These are phyloP conservation scores for Eristalinus sepulchralis DNA, from an alignment of 2,888 invertebrate species.

Conservation along the genomic window DNA sequence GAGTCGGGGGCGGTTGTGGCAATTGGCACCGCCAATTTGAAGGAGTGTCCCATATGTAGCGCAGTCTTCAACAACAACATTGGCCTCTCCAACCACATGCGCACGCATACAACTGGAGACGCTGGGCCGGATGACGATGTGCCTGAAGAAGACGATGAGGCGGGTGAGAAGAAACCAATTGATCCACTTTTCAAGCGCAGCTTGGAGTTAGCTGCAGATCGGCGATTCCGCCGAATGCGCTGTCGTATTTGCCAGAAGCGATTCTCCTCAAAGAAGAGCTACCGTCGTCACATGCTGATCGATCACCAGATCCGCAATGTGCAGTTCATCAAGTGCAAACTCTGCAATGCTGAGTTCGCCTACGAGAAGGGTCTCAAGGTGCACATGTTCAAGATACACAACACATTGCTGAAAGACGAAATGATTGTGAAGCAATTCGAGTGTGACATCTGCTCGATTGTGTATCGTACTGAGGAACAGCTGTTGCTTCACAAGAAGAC, in stretches of 20 bases:
- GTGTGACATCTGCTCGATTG: constrained; percentile 80
- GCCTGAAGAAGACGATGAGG: constrained; percentile 34
- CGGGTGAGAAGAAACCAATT: constrained; percentile 33
- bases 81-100: constrained; percentile 80
- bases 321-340: constrained; percentile 80
- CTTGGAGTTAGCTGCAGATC: constrained; percentile 77
- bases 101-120: constrained; percentile 77
- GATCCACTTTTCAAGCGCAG: constrained; percentile 76
- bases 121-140: neutral
- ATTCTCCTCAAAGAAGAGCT: constrained; percentile 80
- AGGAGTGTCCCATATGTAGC: constrained; percentile 79
- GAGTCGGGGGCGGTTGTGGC: constrained; percentile 56
- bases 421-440: constrained; percentile 80
- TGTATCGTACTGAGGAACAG: constrained; percentile 78
- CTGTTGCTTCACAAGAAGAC: constrained; percentile 78
- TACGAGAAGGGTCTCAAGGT: constrained; percentile 81
- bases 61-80: constrained; percentile 79
- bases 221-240: constrained; percentile 79
- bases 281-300: constrained; percentile 80
- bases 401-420: constrained; percentile 78
- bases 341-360: constrained; percentile 81
- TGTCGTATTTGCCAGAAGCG: constrained; percentile 80
- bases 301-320: constrained; percentile 80
- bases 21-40: constrained; percentile 69
- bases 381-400: constrained; percentile 80